Base-by-base conservation (phyloP, 2,888 invertebrate species). In the Parapristionchus giblindavisi region DNA sequence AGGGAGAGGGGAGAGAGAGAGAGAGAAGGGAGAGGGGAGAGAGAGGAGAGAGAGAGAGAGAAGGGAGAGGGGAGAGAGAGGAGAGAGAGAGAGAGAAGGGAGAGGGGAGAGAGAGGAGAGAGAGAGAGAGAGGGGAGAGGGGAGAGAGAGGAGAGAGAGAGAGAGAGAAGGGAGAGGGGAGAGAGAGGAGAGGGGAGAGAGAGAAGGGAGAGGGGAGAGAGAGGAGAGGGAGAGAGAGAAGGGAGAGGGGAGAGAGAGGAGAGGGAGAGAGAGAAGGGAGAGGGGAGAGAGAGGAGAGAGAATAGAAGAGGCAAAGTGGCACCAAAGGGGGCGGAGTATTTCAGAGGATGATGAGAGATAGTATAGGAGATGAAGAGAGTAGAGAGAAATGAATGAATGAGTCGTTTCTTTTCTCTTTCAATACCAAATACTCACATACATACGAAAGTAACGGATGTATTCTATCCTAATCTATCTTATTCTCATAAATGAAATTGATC, bases 71-170 rank as follows among this genome's bases (percentile, higher is more conserved):
- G 17, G 38, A 24, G 40, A 32, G 40, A 27, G 14, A 24, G 56
- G 63, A 63, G 5, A 40, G 24, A 40, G n/a, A n/a, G 40, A 43
- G 40, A 75, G 61, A 52, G 58, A 75, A 70, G 54, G 54, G 60
- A 24, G 75, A 61, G 75, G 70, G 61, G 73, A 77, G 60, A 61
- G 73, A 29, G 36, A 24, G 48, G 63, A 68, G 52, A 40, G 61
- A 72, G 32, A 56, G 17, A 61, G 52, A n/a, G 36, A 34, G 40
- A 40, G 63, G 27, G 63, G 58, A 61, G 34, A 24, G 21, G 17
- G 11, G n/a, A n/a, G 36, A 34, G 40, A 40, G 63, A 40, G 63
- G 58, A 61, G 34, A 24, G 21, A 14, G 11, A 34, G 34, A 14
- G 29, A 21, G 34, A 58, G 38, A 29, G 60, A 29, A 61, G 60